Base-by-base conservation (phyloP, 2,888 invertebrate species). In the Callimorpha dominula region DNA sequence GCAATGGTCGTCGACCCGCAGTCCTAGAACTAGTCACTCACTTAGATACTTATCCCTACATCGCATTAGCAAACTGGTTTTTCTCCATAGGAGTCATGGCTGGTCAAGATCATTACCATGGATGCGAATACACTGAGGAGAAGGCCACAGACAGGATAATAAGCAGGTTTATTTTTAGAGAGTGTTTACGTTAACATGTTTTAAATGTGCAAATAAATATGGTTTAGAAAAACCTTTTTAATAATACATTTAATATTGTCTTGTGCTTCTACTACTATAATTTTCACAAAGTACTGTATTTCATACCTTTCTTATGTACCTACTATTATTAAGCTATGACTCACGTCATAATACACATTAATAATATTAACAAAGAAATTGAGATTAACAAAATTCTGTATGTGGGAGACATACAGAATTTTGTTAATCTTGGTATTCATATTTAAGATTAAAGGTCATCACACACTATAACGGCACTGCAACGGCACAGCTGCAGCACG, bases 91-190 rank as follows among this genome's bases (percentile, higher is more conserved):
- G 65, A 78, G 80, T 71, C 78, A 80, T 50, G 71, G 72, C 74
- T 80, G 74, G 68, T 80, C 81, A 80, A 80, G 80, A 73, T 73
- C 83, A 80, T 74, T 60, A 66, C 71, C 68, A 72, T 7, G 46
- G 52, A 63, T 60, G 9, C 14, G 63, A 50, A n/a, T 9, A 20
- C 20, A 42, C 14, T 9, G 49, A 65, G 49, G 6, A 12, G 49
- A 65, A 65, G 6, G 14, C 12, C 7, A 65, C 65, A 14, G 62
- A 40, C 40, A 14, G 54, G 49, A 43, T 65, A 60, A 57, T 65
- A 49, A 1, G 46, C 20, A 71, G 65, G 65, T 49, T 50, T 63
- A 66, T 20, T 52, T 52, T 57, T n/a, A 43, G 46, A 50, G 7
- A n/a, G 17, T 20, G 20, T 46, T 57, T 57, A 5, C 0, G n/a